These are phyloP conservation scores for Apeira syringaria DNA, from an alignment of 2,888 invertebrate genomes.

Conservation along the genomic window DNA sequence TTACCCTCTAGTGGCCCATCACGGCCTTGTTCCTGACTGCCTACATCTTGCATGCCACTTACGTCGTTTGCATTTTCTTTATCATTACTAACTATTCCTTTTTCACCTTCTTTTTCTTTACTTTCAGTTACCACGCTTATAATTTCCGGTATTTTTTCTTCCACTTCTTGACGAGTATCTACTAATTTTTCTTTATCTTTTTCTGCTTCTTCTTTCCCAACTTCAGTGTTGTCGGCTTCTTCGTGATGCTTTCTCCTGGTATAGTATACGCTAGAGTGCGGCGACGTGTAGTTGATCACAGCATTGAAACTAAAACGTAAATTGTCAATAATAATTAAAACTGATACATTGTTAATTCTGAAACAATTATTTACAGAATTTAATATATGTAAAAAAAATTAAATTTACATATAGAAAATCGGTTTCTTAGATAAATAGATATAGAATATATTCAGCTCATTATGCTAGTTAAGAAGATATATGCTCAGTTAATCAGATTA, in stretches of 20 bases:
- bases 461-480: no score
- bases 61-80: neutral
- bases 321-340: neutral
- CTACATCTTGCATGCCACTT: neutral
- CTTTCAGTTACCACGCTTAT: neutral
- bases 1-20: neutral
- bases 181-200: conserved; percentile 1
- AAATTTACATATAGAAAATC: no score
- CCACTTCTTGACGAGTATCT: neutral
- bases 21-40: neutral
- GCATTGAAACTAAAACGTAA: conserved; percentile 25
- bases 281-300: conserved; percentile 26
- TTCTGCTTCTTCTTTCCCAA: conserved; percentile 5
- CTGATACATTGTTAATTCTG: no score
- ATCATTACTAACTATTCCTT: conserved; percentile 8
- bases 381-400: no score
- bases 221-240: conserved; percentile 2
- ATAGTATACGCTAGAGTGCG: conserved; percentile 18
- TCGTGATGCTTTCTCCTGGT: conserved; percentile 10
- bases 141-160: neutral
- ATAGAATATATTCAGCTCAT: no score
- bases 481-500: no score
- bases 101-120: neutral
- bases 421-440: no score
- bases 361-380: no score